Percentiles rank a stretch among this genome's conserved stretches.
Evolutionary conservation across 2,113 vertebrate species (phyloP).

Genomic region (Hippocampus guttulatus): DNA sequence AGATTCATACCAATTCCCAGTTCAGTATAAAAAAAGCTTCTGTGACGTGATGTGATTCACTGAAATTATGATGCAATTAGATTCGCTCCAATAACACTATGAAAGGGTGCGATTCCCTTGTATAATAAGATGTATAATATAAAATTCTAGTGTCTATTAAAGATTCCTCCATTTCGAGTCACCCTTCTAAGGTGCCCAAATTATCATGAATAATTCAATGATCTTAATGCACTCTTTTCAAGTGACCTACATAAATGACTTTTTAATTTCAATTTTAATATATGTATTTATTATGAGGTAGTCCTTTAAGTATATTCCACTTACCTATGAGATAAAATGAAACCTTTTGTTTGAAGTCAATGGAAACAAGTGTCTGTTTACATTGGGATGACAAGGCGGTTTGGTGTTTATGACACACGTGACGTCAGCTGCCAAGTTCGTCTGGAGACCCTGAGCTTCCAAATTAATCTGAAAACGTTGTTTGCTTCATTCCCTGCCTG

Average conservation of each 20-base stretch:
- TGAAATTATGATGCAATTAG: too few relatives aligned
- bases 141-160: not conserved
- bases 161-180: conserved; percentile 26
- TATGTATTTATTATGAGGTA: conserved; percentile 57
- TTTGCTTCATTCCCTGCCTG: conserved; percentile 31
- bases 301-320: conserved; percentile 47
- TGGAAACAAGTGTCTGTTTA: too few relatives aligned
- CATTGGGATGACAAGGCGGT: too few relatives aligned
- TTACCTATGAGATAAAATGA: not conserved
- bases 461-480: conserved; percentile 26
- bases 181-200: conserved; percentile 61
- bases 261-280: not conserved
- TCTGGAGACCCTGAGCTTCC: too few relatives aligned
- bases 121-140: not conserved
- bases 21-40: too few relatives aligned
- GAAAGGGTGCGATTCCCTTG: not conserved
- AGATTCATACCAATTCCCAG: too few relatives aligned
- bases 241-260: conserved; percentile 64
- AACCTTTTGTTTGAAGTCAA: too few relatives aligned
- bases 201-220: conserved; percentile 71
- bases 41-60: not conserved
- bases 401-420: too few relatives aligned
- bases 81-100: not conserved
- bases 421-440: too few relatives aligned
- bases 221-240: conserved; percentile 64